Conservation (phyloP, 2,113 vertebrate species). For the Bubo bubo region DNA sequence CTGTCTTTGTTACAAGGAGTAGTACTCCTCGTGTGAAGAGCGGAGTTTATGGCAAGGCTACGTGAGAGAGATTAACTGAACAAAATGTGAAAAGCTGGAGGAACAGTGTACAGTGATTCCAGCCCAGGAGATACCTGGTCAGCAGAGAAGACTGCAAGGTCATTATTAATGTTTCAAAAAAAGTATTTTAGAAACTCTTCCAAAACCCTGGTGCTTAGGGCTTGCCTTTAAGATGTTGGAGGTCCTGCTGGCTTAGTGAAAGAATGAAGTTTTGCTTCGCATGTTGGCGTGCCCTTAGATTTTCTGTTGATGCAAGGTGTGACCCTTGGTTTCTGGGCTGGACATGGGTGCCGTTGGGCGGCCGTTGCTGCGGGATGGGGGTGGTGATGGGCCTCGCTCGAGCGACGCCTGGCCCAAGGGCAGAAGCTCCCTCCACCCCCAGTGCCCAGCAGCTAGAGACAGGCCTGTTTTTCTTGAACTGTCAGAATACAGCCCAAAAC, state of each 20-base stretch:
- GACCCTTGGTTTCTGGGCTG: not conserved
- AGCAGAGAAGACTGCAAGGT: not conserved
- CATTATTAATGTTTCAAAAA: not conserved
- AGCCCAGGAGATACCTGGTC: not conserved
- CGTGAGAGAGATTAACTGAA: fast-evolving
- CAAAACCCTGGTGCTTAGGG: not conserved
- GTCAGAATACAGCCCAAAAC: fast-evolving
- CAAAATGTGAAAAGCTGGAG: not conserved
- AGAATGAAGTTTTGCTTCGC: no score
- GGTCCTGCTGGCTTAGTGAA: not conserved
- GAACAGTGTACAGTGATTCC: fast-evolving
- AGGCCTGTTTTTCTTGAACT: fast-evolving
- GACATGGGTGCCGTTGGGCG: not conserved
- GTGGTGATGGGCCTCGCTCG: not conserved
- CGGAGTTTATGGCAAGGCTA: not conserved
- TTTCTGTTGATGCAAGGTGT: not conserved
- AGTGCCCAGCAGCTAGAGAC: no score
- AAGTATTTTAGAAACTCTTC: not conserved
- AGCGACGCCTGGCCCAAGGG: not conserved
- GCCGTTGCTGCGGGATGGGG: fast-evolving
- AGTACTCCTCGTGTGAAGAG: not conserved
- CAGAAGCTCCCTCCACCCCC: not conserved
- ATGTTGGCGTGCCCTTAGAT: fast-evolving
- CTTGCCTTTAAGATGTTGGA: not conserved
- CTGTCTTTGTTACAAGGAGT: not conserved